phyloP scores from a whole-genome alignment of 2,888 invertebrate species.

The Drosophila colorata region DNA sequence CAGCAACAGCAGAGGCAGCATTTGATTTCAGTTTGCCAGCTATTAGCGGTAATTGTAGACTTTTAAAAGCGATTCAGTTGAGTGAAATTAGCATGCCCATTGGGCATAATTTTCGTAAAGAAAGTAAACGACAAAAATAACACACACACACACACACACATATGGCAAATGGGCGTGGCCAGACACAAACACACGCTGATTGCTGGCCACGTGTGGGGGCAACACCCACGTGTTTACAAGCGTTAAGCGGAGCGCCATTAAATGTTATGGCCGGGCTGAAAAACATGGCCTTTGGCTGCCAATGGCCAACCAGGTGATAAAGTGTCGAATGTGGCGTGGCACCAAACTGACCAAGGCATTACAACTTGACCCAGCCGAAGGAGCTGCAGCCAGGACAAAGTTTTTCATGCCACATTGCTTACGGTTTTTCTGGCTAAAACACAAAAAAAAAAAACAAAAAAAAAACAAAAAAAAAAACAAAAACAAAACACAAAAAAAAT shows the following conservation, averaged over 20 bases:
- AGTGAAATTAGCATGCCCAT: slow-evolving; percentile 77
- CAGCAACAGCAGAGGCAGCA: slow-evolving; percentile 7
- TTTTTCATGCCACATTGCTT: slow-evolving; percentile 47
- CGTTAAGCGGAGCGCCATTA: slow-evolving; percentile 75
- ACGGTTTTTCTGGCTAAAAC: slow-evolving; percentile 23
- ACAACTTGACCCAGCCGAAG: slow-evolving; percentile 7
- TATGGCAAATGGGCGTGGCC: slow-evolving; percentile 40
- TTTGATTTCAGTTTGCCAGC: slow-evolving; percentile 65
- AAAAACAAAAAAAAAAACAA: background rate
- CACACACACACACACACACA: slow-evolving; percentile 16
- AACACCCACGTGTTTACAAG: slow-evolving; percentile 73
- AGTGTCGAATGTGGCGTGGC: slow-evolving; percentile 66
- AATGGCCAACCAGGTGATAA: slow-evolving; percentile 75
- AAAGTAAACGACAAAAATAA: slow-evolving; percentile 30
- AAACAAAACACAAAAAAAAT: background rate
- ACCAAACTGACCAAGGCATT: slow-evolving; percentile 48
- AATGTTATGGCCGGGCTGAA: slow-evolving; percentile 67
- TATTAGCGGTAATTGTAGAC: slow-evolving; percentile 76
- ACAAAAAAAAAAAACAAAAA: no score
- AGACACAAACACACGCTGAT: slow-evolving; percentile 43
- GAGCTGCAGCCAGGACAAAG: slow-evolving; percentile 28
- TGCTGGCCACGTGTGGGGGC: slow-evolving; percentile 23
- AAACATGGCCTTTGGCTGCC: slow-evolving; percentile 59
- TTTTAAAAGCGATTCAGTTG: slow-evolving; percentile 61
- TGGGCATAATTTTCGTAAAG: slow-evolving; percentile 69